A percentile compares a stretch with the other conserved stretches of the same genome.
These are phyloP conservation scores for Cichlasoma orientale DNA, from an alignment of 2,797 vertebrate species.

Conservation along the genomic window DNA sequence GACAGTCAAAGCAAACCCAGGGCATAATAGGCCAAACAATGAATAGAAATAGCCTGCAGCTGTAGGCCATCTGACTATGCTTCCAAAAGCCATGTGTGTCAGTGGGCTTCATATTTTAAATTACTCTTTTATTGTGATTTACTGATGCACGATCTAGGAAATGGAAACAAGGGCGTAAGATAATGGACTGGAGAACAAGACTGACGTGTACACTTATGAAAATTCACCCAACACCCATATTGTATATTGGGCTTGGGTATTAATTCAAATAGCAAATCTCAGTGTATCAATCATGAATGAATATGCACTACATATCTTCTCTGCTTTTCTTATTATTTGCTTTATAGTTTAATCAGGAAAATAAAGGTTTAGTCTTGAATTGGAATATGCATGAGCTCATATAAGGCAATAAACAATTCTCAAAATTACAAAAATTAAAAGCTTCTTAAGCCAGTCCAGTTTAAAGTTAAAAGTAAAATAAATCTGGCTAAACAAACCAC, in stretches of 20 bases:
- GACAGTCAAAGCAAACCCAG: constrained; percentile 33
- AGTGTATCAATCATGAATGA: neutral
- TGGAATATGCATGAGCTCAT: neutral
- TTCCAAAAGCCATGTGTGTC: constrained; percentile 56
- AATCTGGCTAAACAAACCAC: neutral
- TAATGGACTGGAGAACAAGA: constrained; percentile 28
- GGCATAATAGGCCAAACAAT: constrained; percentile 38
- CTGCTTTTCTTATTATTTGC: neutral
- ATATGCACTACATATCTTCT: no score
- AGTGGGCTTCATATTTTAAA: constrained; percentile 59
- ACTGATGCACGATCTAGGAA: constrained; percentile 48
- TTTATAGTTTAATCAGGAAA: neutral
- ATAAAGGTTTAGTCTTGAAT: neutral
- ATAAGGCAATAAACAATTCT: neutral
- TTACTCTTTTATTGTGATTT: constrained; percentile 52
- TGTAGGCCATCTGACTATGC: constrained; percentile 61
- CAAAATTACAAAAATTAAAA: neutral
- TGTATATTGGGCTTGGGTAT: neutral
- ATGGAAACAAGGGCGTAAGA: constrained; percentile 30
- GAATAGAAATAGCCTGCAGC: constrained; percentile 54
- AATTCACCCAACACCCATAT: neutral
- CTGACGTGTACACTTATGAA: constrained; percentile 37
- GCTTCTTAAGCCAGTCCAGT: neutral
- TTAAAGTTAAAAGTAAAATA: neutral
- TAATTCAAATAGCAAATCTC: neutral